Evolutionary conservation across 2,888 invertebrate genomes (phyloP), one percentile per base, ranked within the genome.

Genomic region (Dysmachus trigonus): DNA sequence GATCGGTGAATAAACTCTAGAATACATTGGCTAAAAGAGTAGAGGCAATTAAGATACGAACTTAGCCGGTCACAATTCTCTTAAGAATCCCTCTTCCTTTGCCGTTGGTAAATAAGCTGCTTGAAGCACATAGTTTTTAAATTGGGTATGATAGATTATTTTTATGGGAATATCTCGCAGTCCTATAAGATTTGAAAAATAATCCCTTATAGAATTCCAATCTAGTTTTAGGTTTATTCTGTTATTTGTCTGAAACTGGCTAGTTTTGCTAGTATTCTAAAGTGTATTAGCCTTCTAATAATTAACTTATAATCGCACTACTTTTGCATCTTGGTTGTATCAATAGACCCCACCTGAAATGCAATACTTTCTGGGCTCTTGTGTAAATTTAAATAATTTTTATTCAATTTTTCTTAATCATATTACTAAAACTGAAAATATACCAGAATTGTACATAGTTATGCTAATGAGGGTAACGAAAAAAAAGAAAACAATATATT

Each of bases 371-470:
- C 3, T 18, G 53, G 10, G 62, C 62, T 22, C 1, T 41, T 33
- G 8, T 41, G 8, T 30, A 77, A 81, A 85, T 85, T 87, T 41
- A 83, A 87, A 87, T 87, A 53, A 85, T 18, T 47, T 41, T 79
- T 22, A 22, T 62, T 62, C 3, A 85, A 47, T 74, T 31, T 18
- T 33, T 41, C 38, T 35, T 35, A 76, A 76, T 38, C 62, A 27
- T 41, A 41, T 62, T 22, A 76, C 22, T 33, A 76, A 76, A 38
- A 76, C 3, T 18, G 22, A 41, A 76, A 76, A 62, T 18, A 18
- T 35, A 76, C 76, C 76, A 76, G 10, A 27, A 76, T 38, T 76
- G 74, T 76, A 76, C 35, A 76, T 38, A 53, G 18, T 22, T 38
- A 74, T 15, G 35, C 74, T 41, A 74, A 38, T 76, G 38, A 41